A percentile compares a stretch with the other conserved stretches of the same genome.
Conservation (phyloP, 1,140 invertebrate genomes). For the Monomorium pharaonis region DNA sequence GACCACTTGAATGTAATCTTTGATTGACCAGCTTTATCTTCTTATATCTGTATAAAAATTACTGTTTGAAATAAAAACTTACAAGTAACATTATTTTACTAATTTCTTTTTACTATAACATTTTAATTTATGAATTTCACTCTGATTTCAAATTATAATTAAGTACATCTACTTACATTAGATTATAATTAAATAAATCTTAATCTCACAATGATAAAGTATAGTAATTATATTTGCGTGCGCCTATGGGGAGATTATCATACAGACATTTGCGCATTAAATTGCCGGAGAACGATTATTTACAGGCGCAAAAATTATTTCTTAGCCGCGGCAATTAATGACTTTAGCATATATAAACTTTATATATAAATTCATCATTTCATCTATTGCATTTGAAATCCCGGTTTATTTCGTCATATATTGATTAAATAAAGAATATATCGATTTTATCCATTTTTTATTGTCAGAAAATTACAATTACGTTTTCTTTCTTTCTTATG, state of each 20-base stretch:
- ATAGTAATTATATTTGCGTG: not conserved
- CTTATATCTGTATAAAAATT: too few species aligned
- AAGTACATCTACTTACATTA: not conserved
- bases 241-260: not conserved
- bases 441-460: not conserved
- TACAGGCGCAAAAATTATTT: not conserved
- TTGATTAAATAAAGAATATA: not conserved
- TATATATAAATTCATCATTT: not conserved
- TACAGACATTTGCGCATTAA: not conserved
- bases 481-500: not conserved
- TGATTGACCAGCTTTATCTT: too few species aligned
- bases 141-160: not conserved
- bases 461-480: not conserved
- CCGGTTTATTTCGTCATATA: not conserved
- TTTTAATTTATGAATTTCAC: too few species aligned
- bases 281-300: not conserved
- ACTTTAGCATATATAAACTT: not conserved
- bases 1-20: too few species aligned
- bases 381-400: not conserved
- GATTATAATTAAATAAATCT: not conserved
- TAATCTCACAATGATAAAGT: not conserved
- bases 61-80: too few species aligned
- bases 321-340: not conserved
- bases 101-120: too few species aligned
- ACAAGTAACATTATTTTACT: too few species aligned